Conservation (phyloP, 1,140 invertebrate species). For the Cepaea nemoralis region DNA sequence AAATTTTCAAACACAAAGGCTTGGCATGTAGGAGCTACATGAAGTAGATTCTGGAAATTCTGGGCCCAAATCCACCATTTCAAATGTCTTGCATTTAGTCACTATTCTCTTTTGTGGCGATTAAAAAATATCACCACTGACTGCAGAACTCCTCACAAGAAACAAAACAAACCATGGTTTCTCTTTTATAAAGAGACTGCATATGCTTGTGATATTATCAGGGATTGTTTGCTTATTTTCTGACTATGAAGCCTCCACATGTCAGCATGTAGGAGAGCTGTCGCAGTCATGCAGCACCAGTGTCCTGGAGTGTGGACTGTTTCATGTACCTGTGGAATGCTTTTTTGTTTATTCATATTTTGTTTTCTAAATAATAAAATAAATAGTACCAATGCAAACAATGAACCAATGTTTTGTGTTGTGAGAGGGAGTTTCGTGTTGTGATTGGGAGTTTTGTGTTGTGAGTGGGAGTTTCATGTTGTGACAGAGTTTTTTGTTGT, state of each 20-base stretch:
- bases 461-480: no score
- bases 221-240: slow-evolving; percentile 1
- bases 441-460: no score
- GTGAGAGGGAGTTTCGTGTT: no score
- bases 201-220: slow-evolving; percentile 13
- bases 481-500: no score
- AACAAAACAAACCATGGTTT: neutral
- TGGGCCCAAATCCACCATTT: no score
- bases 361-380: neutral
- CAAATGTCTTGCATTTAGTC: no score
- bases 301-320: neutral
- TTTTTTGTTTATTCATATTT: neutral
- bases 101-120: no score
- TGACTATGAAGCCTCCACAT: slow-evolving; percentile 11
- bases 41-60: no score
- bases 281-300: neutral
- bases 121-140: neutral
- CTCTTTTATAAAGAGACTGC: slow-evolving; percentile 9
- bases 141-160: neutral
- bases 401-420: neutral
- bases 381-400: neutral
- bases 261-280: neutral
- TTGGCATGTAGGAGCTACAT: no score
- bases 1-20: no score
- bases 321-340: neutral